Base-by-base conservation (phyloP, 2,113 vertebrate genomes). In the Caranx melampygus region DNA sequence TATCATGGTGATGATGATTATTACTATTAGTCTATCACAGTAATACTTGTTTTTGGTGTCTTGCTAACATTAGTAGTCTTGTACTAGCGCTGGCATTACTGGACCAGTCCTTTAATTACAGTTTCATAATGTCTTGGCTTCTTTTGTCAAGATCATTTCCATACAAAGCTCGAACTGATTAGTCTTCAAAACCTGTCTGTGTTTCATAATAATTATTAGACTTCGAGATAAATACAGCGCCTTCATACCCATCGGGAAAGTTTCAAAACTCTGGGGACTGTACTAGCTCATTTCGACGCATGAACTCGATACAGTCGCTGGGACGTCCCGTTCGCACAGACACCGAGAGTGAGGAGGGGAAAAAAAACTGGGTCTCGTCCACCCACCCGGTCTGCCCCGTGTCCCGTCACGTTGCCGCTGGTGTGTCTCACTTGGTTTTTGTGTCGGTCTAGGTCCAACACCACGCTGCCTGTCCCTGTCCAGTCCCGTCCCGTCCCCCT, bases 391-490 rank as follows among this genome's bases (percentile, higher is more conserved):
- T 72, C 70, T 55, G 64, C 66, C 80, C 82, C 45, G 62, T 51
- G 86, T 87, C 49, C 77, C 71, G 81, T 86, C 87, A 86, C 85
- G 81, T 83, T 78, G 84, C 62, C 20, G 26, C 3, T 13, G 58
- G 66, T 79, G 83, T 72, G 71, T 82, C 40, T 52, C 68, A 21
- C 57, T 51, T 4, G 42, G 21, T 42, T 18, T 13, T 16, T 66
- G 58, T 37, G 66, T 64, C 61, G 44, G 72, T 71, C 45, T 68
- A 11, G 20, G 6, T 42, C 57, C 78, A 11, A 33, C 58, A 61
- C 44, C 65, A 34, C 14, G 64, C 40, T 13, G 68, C 81, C 81
- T 15, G 70, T 44, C 67, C 70, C 70, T 14, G 64, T 58, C 55
- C 21, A 20, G 66, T 71, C 26, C 72, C 59, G 63, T 60, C 40